Base-by-base conservation (phyloP, 2,888 invertebrate species). In the Leucophenga montana region DNA sequence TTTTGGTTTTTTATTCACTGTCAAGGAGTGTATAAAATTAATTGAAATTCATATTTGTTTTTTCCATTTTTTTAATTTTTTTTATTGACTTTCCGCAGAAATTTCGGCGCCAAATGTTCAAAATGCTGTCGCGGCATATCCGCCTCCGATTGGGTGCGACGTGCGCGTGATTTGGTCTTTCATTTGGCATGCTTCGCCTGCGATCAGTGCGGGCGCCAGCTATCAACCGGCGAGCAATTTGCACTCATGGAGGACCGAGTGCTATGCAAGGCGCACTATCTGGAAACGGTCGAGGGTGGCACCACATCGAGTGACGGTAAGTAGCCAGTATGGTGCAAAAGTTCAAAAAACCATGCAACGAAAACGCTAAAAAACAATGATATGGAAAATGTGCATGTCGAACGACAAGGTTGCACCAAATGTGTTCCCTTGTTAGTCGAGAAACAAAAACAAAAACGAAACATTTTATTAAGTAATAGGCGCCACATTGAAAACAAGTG, bases 131-230 rank as follows among this genome's bases (percentile, higher is more conserved):
- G 98, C 67, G 94, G 94, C 80, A 97, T 99, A 86, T 95, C 96
- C 18, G 93, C 98, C 18, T 95, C 96, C 57, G 99, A 99, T 90
- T 99, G 99, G 99, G 98, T 99, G 84, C 92, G 99, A 74, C 94
- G 97, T 86, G 99, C 99, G 46, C 91, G 96, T 67, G 95, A 96
- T 85, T 94, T 95, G 88, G 97, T 99, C 44, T 99, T 98, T 90
- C 99, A 99, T 90, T 91, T 99, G 88, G 99, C 99, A 62, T 99
- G 99, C 90, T 99, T 99, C 90, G 97, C 98, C 20, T 99, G 99
- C 89, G 97, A 98, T 89, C 95, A 96, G 71, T 97, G 97, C 89
- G 96, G 96, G 81, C 92, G 97, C 44, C 97, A 97, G 89, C 91
- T 97, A 71, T 95, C 95, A 77, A 97, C 97, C 0, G 98, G 98